Conservation (phyloP, 2,888 invertebrate genomes). For the Pyrocoelia pectoralis region DNA sequence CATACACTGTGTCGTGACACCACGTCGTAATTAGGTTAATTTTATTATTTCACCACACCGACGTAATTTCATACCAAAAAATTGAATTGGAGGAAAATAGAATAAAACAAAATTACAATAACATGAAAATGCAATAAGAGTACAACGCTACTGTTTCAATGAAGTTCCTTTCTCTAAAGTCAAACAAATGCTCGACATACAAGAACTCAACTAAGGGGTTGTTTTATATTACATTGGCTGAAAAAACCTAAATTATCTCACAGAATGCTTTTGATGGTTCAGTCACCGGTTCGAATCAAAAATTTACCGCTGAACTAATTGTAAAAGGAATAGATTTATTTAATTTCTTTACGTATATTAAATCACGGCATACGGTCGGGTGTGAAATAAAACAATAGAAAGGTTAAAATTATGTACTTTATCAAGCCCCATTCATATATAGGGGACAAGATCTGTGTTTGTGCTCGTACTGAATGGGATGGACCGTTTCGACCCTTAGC, state of each 20-base stretch:
- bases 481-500: constrained; percentile 38
- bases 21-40: no score
- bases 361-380: constrained; percentile 5
- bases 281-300: no score
- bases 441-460: constrained; percentile 25
- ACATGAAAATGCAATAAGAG: no score
- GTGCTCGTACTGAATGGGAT: constrained; percentile 24
- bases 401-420: constrained; percentile 29
- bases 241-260: constrained; percentile 34
- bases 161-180: constrained; percentile 33
- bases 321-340: no score
- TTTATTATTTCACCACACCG: no score
- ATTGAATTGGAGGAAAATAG: no score
- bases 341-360: neutral
- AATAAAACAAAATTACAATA: no score
- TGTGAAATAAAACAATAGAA: constrained; percentile 22
- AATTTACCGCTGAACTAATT: constrained; percentile 7
- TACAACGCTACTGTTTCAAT: neutral
- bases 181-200: constrained; percentile 35
- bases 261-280: constrained; percentile 30
- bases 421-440: constrained; percentile 16
- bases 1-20: neutral
- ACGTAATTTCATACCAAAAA: no score
- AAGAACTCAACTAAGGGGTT: constrained; percentile 31
- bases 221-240: constrained; percentile 38